Base-by-base conservation (phyloP, 2,113 vertebrate genomes). In the Ochotona curzoniae region DNA sequence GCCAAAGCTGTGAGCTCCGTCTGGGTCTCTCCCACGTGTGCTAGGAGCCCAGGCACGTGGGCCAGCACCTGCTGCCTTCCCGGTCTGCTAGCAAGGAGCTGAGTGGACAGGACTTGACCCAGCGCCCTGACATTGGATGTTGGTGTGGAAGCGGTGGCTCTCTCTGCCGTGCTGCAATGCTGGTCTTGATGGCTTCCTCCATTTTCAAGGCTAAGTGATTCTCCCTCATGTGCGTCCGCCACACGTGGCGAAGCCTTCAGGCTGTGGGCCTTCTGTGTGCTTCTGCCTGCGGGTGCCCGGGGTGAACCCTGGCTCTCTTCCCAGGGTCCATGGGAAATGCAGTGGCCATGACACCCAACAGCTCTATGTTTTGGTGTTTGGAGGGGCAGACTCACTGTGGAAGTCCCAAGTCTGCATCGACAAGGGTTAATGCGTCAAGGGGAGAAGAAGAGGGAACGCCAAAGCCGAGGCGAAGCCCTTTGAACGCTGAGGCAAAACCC, bases 151-250 rank as follows among this genome's bases (percentile, higher is more conserved):
- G 54, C 14, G 54, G 54, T 17, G 54, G 54, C 54, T 57, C 18
- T 17, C 5, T 2, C 54, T 18, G 17, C 54, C 15, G 54, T 57
- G 54, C 54, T 18, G 18, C 54, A 14, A 5, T 18, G 14, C 54
- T 7, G 54, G 54, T 13, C 17, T 18, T 18, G 3, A 20, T 4
- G 17, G 18, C 17, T 3, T 1, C 32, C 9, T 80, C 66, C 32
- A n/a, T 88, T 30, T 70, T 57, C 1, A 26, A 25, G 94, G 67
- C 60, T 32, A 71, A 9, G 2, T 47, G 51, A 30, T 30, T 63
- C 23, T 81, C 71, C n/a, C 1, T 5, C 0, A 20, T 20, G 11
- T 1, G 11, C 0, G 6, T 0, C 1, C 32, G 20, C 7, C 10
- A 0, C 0, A 0, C 2, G 54, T 12, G 8, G 26, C 9, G 38